phyloP scores from a whole-genome alignment of 1,140 invertebrate genomes.

The Drosophila lini region DNA sequence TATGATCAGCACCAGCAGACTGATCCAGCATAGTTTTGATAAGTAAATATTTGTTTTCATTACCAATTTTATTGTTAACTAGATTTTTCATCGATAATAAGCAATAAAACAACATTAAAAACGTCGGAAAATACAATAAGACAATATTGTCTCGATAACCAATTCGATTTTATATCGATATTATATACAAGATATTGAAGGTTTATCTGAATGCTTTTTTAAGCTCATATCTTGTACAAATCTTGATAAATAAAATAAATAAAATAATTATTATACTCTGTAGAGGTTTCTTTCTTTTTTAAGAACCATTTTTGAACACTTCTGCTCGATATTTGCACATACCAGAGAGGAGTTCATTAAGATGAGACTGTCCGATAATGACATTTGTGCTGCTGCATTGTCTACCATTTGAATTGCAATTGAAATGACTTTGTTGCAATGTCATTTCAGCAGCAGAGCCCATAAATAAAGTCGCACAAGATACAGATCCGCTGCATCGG shows the following conservation, averaged over 20 bases:
- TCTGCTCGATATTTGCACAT: neutral
- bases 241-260: neutral
- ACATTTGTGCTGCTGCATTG: conserved; percentile 49
- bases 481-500: conserved; percentile 1
- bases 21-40: neutral
- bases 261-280: neutral
- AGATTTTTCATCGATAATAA: no score
- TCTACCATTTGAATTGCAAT: conserved; percentile 69
- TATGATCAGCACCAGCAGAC: neutral
- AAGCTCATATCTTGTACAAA: neutral
- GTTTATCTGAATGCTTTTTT: neutral
- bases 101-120: no score
- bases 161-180: neutral
- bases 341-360: conserved; percentile 30
- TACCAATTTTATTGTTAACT: no score
- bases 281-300: neutral
- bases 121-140: neutral
- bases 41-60: no score
- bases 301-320: neutral
- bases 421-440: conserved; percentile 82
- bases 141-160: neutral
- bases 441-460: conserved; percentile 46
- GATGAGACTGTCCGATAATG: conserved; percentile 63
- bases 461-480: conserved; percentile 49
- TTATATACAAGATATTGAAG: neutral